Conservation (phyloP, 1,140 invertebrate genomes). For the Bombus turneri region DNA sequence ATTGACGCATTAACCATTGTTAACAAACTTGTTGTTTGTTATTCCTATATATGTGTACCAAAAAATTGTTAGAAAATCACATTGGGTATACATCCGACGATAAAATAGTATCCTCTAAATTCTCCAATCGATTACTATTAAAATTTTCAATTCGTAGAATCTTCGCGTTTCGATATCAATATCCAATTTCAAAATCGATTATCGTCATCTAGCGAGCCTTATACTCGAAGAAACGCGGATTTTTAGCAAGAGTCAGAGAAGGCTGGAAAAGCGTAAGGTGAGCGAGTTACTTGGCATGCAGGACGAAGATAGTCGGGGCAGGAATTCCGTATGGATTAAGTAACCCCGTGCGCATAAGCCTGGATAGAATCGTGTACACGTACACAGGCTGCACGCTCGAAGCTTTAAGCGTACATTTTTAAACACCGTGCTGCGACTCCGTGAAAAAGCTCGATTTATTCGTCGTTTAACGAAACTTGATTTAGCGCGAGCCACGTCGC, state of each 20-base stretch:
- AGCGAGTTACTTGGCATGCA: conserved; percentile 69
- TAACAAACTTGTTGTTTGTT: not conserved
- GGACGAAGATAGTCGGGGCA: conserved; percentile 60
- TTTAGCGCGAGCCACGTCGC: conserved; percentile 2
- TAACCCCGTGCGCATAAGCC: conserved; percentile 57
- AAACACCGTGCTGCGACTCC: conserved; percentile 2
- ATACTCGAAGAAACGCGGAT: not conserved
- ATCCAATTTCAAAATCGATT: conserved; percentile 11
- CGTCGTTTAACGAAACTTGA: conserved; percentile 45
- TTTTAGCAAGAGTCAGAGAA: conserved; percentile 30
- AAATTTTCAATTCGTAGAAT: not conserved
- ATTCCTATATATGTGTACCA: not conserved
- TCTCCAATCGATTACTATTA: not conserved
- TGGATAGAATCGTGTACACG: conserved; percentile 38
- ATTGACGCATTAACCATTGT: not conserved
- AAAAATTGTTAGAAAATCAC: not conserved
- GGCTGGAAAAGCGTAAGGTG: conserved; percentile 54
- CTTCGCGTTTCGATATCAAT: not conserved
- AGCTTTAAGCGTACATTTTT: conserved; percentile 36
- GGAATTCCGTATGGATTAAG: conserved; percentile 72
- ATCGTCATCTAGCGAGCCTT: conserved; percentile 30
- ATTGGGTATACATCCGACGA: too few species aligned
- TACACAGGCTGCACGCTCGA: conserved; percentile 32
- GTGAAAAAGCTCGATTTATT: conserved; percentile 40
- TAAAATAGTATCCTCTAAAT: not conserved